Evolutionary conservation across 2,797 vertebrate species (phyloP), one percentile per base, ranked within the genome.

Genomic region (Sitta carolinensis): DNA sequence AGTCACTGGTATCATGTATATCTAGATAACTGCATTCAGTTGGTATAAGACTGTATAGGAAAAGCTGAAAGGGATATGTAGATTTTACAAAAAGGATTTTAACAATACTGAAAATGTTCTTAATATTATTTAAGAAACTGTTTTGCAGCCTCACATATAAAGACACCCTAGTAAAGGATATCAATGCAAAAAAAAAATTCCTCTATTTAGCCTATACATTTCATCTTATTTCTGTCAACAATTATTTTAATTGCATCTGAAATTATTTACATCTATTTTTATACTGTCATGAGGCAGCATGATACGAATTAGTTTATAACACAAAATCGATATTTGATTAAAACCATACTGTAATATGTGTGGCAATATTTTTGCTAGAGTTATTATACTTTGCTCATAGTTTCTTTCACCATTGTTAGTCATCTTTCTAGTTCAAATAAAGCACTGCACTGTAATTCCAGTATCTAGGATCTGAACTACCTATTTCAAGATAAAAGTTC

Each of bases 301-400:
- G 29, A 72, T 62, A 87, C 38, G 91, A 92, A 92, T 82, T 89
- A 9, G 7, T 82, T 91, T 90, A 83, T 75, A 91, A 97, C 55
- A 34, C 80, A 57, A 90, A 96, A 96, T 73, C 5, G 10, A 92
- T 94, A 88, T 67, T 87, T 95, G 76, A 89, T 84, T 69, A 90
- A 68, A 77, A 89, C 21, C 20, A 7, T 76, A 36, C 40, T 90
- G 64, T 76, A 74, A 57, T 10, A 87, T 64, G 43, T 80, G 32
- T 30, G 16, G 27, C 45, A 86, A 70, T 80, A 85, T 76, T 82
- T 84, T 78, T 66, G 9, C 36, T 79, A 32, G 29, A 84, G 48
- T 76, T 90, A 55, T 21, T 48, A 36, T 51, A 14, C 36, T 48
- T 62, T 7, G 0, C 55, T 79, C 51, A 29, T 38, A 40, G 38